Evolutionary conservation across 2,888 invertebrate genomes (phyloP).

Genomic region (Temnothorax ravouxi): DNA sequence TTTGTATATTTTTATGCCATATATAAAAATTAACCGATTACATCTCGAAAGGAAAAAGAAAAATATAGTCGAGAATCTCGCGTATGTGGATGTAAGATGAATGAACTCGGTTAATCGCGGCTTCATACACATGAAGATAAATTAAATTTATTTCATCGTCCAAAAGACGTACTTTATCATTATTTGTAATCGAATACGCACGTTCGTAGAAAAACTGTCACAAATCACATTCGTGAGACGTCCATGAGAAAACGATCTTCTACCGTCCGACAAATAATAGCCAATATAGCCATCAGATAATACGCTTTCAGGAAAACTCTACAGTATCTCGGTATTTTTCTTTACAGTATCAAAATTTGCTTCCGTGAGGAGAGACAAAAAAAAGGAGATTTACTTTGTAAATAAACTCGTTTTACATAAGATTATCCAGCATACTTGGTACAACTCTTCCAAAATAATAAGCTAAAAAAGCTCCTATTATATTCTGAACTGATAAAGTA

Average conservation of each 20-base stretch:
- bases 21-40: not conserved
- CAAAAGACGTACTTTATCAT: constrained; percentile 21
- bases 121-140: constrained; percentile 9
- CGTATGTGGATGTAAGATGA: not conserved
- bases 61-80: not conserved
- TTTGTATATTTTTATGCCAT: not conserved
- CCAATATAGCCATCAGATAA: not conserved
- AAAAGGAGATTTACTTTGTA: constrained; percentile 1
- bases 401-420: constrained; percentile 10
- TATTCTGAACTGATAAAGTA: not conserved
- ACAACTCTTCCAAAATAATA: not conserved
- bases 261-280: constrained; percentile 26
- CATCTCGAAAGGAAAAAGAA: not conserved
- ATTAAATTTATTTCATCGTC: constrained; percentile 38
- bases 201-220: constrained; percentile 1
- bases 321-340: constrained; percentile 3
- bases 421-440: not conserved
- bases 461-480: not conserved
- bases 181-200: constrained; percentile 36
- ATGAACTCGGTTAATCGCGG: constrained; percentile 14
- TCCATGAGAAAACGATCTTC: constrained; percentile 27
- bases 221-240: constrained; percentile 33
- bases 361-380: not conserved
- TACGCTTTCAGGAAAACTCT: not conserved
- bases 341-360: constrained; percentile 18